These are phyloP conservation scores for Carassius carassius DNA, from an alignment of 2,113 vertebrate genomes.

Conservation along the genomic window DNA sequence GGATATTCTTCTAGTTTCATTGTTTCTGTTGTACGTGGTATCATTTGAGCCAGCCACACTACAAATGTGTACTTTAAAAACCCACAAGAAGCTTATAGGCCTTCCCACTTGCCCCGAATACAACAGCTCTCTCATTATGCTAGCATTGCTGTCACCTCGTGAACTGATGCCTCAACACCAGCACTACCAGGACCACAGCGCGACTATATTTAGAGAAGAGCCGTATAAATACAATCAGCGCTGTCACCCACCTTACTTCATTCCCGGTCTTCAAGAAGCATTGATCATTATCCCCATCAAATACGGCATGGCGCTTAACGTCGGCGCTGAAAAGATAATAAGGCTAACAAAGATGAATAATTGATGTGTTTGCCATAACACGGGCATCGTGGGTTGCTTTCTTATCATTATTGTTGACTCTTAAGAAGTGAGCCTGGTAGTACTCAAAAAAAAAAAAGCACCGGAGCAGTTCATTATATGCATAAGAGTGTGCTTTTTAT, in stretches of 20 bases:
- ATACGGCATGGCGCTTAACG: conserved; percentile 51
- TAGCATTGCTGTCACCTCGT: conserved; percentile 45
- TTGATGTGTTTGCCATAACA: conserved; percentile 60
- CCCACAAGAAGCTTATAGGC: conserved; percentile 40
- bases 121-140: conserved; percentile 59
- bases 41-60: conserved; percentile 1
- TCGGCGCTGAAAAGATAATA: conserved; percentile 51
- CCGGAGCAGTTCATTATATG: conserved; percentile 62
- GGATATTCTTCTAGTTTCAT: neutral
- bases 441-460: conserved; percentile 38
- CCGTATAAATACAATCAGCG: conserved; percentile 62
- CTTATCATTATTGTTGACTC: conserved; percentile 62
- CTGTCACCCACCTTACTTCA: conserved; percentile 59
- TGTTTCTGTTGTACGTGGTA: neutral
- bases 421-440: conserved; percentile 51
- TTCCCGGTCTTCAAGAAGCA: conserved; percentile 54
- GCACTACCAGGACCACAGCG: conserved; percentile 52
- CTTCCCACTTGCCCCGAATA: conserved; percentile 36
- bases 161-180: conserved; percentile 49
- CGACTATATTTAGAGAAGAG: conserved; percentile 52
- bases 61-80: conserved; percentile 43
- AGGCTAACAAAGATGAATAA: conserved; percentile 63
- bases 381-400: conserved; percentile 35
- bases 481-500: conserved; percentile 50
- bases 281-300: conserved; percentile 67